These are phyloP conservation scores for Aphrophora alni DNA, from an alignment of 2,888 invertebrate species.

Conservation along the genomic window DNA sequence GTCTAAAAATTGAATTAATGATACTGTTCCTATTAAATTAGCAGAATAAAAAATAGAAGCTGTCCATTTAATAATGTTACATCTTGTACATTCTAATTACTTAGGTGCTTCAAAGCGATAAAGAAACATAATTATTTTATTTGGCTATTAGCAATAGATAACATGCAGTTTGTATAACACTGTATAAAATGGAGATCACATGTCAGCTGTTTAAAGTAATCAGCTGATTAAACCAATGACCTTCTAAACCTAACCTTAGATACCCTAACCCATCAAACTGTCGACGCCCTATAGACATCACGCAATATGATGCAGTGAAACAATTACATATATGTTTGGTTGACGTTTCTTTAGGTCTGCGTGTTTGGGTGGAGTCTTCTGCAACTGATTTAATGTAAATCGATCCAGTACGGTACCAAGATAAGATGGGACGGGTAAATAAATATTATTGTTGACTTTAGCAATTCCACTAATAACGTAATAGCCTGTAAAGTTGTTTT, in stretches of 20 bases:
- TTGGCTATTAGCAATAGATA: too few relatives aligned
- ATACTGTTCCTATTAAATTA: too few relatives aligned
- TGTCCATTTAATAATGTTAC: too few relatives aligned
- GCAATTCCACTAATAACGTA: too few relatives aligned
- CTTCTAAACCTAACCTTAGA: neutral
- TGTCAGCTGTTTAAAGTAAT: neutral
- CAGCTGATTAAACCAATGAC: neutral
- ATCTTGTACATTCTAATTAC: too few relatives aligned
- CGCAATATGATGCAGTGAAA: too few relatives aligned
- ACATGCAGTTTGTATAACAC: neutral
- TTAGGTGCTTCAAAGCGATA: too few relatives aligned
- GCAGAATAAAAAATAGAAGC: too few relatives aligned
- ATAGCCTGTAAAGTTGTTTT: too few relatives aligned
- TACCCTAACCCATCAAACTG: neutral
- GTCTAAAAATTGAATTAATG: too few relatives aligned
- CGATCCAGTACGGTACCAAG: neutral
- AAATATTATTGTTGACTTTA: too few relatives aligned
- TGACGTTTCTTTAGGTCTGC: neutral
- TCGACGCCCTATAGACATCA: neutral
- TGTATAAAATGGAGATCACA: neutral
- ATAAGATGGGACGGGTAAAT: neutral
- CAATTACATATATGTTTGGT: neutral
- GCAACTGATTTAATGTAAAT: neutral
- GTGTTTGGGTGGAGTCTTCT: neutral
- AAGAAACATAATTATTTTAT: too few relatives aligned